A percentile compares a stretch with the other conserved stretches of the same genome.
These are phyloP conservation scores for Latrodectus geometricus DNA, from an alignment of 1,140 invertebrate genomes.

Conservation along the genomic window DNA sequence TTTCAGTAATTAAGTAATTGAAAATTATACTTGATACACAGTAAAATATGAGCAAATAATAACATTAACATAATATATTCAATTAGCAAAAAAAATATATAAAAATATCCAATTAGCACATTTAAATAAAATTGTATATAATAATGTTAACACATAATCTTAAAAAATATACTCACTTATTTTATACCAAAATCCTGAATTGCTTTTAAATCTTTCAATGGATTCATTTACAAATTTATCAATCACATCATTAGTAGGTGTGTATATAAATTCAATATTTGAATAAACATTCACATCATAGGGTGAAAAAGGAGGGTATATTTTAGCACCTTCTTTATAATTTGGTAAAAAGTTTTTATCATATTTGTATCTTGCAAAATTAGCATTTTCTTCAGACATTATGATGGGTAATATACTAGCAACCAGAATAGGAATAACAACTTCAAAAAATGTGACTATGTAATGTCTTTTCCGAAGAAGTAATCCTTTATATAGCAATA, in stretches of 20 bases:
- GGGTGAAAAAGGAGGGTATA: conserved; percentile 13
- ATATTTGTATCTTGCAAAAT: too few species aligned
- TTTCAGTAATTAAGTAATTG: too few species aligned
- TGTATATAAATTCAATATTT: neutral
- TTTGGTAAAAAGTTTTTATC: neutral
- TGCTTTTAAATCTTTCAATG: neutral
- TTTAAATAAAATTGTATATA: too few species aligned
- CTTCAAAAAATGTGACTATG: conserved; percentile 66
- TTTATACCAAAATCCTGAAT: neutral
- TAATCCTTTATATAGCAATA: conserved; percentile 62
- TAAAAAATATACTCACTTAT: conserved; percentile 20
- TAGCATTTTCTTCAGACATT: conserved; percentile 6
- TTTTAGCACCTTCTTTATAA: neutral
- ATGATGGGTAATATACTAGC: conserved; percentile 28
- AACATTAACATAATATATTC: too few species aligned
- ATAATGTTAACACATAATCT: too few species aligned
- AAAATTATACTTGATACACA: too few species aligned
- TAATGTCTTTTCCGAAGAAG: conserved; percentile 61
- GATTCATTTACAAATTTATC: conserved; percentile 14
- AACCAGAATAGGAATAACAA: conserved; percentile 65
- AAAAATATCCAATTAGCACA: too few species aligned
- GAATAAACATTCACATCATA: neutral
- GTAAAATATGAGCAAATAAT: too few species aligned
- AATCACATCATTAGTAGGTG: neutral
- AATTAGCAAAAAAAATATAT: too few species aligned